Conservation (phyloP, 23 tunicate genomes). For the Halocynthia aurantium region DNA sequence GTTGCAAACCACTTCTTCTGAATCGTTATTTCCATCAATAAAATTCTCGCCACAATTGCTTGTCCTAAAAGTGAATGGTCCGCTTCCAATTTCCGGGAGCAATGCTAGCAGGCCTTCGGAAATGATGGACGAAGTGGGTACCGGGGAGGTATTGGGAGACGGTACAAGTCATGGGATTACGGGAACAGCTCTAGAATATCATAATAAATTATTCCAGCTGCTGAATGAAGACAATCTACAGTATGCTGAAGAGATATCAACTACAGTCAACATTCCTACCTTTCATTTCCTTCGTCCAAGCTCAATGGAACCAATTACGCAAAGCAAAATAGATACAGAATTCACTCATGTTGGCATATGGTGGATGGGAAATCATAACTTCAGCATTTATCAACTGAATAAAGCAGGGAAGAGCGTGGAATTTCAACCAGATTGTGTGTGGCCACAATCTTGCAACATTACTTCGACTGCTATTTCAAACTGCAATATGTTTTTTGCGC, state of each 20-base stretch:
- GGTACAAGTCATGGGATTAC: constrained; percentile 51
- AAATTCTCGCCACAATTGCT: constrained; percentile 47
- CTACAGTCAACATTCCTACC: constrained; percentile 15
- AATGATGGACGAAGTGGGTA: constrained; percentile 44
- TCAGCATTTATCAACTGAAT: constrained; percentile 44
- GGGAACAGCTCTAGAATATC: constrained; percentile 22
- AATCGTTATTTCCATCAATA: constrained; percentile 10
- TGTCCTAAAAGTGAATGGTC: constrained; percentile 49
- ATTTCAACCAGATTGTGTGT: constrained; percentile 71
- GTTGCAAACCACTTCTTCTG: constrained; percentile 1
- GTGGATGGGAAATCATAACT: constrained; percentile 50
- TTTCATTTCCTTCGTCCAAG: constrained; percentile 61
- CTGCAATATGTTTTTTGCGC: constrained; percentile 43
- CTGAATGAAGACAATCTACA: constrained; percentile 33
- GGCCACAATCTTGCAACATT: constrained; percentile 63
- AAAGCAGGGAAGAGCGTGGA: constrained; percentile 41
- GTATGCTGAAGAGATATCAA: constrained; percentile 18
- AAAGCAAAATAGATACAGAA: constrained; percentile 12
- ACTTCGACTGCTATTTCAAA: constrained; percentile 28
- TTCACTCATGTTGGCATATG: constrained; percentile 65
- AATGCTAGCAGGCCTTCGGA: constrained; percentile 20
- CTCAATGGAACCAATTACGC: constrained; percentile 51
- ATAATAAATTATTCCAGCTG: constrained; percentile 16
- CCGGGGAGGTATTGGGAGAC: constrained; percentile 49
- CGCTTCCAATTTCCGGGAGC: constrained; percentile 11